Base-by-base conservation (phyloP, 1,140 invertebrate species). In the Magallana angulata region DNA sequence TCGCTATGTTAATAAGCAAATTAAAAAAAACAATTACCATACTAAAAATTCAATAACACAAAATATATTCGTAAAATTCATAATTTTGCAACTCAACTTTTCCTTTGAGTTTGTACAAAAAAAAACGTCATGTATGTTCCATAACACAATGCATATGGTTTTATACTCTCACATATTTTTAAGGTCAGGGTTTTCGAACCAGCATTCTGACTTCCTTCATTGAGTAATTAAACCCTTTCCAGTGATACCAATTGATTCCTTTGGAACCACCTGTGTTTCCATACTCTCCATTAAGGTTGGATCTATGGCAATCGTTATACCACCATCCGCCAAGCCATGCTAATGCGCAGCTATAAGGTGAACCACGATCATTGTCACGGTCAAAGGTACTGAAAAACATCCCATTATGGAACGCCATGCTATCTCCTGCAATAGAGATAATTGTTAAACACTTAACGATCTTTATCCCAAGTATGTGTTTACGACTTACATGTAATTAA, bases 251-350 rank as follows among this genome's bases (percentile, higher is more conserved):
- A 7, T 76, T 76, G 68, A 76, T 76, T 1, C 68, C 68, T 0
- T 76, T 9, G 11, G 68, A 76, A 11, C 30, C 14, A 12, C 12
- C 18, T 11, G 68, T 30, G 24, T 76, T 76, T 7, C 68, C 24
- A 56, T 82, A 82, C 81, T 57, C 56, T 14, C 81, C 81, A 30
- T 82, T 82, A 0, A 82, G 81, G 14, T 82, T 82, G 6, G 81
- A 24, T 24, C 18, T 24, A 24, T 24, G 18, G 18, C 18, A 24
- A 24, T 24, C 18, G 18, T 24, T 24, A 24, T 24, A 24, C 81
- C 81, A 82, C 81, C 81, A 82, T 9, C 56, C 81, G 0, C 81
- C 81, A 8, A 7, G 48, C 36, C 48, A 57, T 7, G 7, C 6
- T 1, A 18, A 7, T 8, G 56, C 81, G 4, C 81, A 82, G 56